These are phyloP conservation scores for Mactra quadrangularis DNA, from an alignment of 1,140 invertebrate genomes.

Conservation along the genomic window DNA sequence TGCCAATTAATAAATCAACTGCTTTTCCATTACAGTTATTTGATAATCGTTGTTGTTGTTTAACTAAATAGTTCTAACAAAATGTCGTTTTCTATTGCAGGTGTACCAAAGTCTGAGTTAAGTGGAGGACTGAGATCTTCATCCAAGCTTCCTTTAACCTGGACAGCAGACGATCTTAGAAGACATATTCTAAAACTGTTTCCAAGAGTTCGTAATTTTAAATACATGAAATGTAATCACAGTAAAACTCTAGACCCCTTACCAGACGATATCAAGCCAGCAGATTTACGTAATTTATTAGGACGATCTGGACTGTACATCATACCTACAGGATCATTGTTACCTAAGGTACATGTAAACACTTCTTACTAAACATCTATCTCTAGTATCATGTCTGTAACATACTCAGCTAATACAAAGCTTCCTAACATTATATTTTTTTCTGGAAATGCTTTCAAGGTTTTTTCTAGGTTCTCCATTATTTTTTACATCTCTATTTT, in stretches of 20 bases:
- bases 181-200: slow-evolving; percentile 38
- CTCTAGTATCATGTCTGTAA: too few species aligned
- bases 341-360: slow-evolving; percentile 49
- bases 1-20: too few species aligned
- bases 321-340: slow-evolving; percentile 31
- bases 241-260: slow-evolving; percentile 48
- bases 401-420: too few species aligned
- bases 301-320: slow-evolving; percentile 56
- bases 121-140: slow-evolving; percentile 46
- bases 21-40: too few species aligned
- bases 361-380: too few species aligned
- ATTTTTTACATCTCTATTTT: too few species aligned
- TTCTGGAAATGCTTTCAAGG: too few species aligned
- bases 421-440: too few species aligned
- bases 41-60: too few species aligned
- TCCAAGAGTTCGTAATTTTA: slow-evolving; percentile 35
- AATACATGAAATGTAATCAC: slow-evolving; percentile 55
- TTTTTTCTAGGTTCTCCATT: too few species aligned
- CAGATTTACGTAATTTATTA: slow-evolving; percentile 37
- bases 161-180: slow-evolving; percentile 41
- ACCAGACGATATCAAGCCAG: slow-evolving; percentile 53
- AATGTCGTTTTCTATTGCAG: slow-evolving; percentile 6
- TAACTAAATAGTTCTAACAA: too few species aligned
- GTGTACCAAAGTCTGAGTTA: slow-evolving; percentile 50
- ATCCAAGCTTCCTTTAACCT: slow-evolving; percentile 48